Conservation (phyloP, 2,888 invertebrate genomes). For the Oscheius sp. region DNA sequence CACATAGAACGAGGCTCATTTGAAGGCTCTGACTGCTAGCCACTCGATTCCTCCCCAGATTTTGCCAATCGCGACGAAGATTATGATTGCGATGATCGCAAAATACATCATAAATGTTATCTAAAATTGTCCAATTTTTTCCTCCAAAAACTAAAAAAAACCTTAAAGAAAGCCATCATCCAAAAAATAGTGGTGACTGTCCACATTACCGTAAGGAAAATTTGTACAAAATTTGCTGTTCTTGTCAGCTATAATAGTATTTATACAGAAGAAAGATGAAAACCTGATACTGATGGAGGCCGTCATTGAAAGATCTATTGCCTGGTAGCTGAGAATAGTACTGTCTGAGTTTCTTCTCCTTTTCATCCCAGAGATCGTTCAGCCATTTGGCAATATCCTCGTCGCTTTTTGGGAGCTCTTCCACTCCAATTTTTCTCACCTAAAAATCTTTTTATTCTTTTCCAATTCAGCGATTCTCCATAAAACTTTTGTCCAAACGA, state of each 20-base stretch:
- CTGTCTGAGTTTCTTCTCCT: constrained; percentile 70
- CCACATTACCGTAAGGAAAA: constrained; percentile 56
- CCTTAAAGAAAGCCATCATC: constrained; percentile 50
- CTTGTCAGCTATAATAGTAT: not conserved
- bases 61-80: constrained; percentile 37
- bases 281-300: constrained; percentile 9
- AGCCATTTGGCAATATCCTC: constrained; percentile 69
- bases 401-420: constrained; percentile 67
- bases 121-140: constrained; percentile 18
- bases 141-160: not conserved
- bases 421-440: constrained; percentile 56
- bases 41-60: constrained; percentile 63
- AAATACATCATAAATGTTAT: constrained; percentile 41
- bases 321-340: constrained; percentile 42
- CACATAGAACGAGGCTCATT: too few relatives aligned
- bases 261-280: not conserved
- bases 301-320: constrained; percentile 37
- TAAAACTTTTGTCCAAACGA: not conserved
- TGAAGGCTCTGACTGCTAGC: too few relatives aligned
- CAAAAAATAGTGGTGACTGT: constrained; percentile 58
- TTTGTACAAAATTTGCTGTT: constrained; percentile 32
- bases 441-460: constrained; percentile 16
- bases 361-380: constrained; percentile 70
- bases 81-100: constrained; percentile 31
- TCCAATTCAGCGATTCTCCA: not conserved